Evolutionary conservation across 2,797 vertebrate species (phyloP).

Genomic region (Diceros bicornis): DNA sequence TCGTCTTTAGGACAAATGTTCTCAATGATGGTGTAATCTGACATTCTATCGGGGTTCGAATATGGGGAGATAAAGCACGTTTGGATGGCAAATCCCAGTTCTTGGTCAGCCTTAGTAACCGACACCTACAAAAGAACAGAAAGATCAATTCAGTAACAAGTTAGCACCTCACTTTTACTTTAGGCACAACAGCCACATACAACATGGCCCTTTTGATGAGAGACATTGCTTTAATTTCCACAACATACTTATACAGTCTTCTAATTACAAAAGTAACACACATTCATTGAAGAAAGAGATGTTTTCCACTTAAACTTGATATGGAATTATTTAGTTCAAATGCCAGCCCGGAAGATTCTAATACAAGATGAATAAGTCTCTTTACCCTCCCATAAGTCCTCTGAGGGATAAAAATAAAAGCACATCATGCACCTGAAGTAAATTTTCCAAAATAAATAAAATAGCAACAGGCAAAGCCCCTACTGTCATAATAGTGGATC

Average conservation of each 20-base stretch:
- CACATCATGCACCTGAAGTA: not conserved
- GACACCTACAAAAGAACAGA: constrained; percentile 91
- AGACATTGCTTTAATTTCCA: not conserved
- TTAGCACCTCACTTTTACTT: not conserved
- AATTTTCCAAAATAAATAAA: constrained; percentile 76
- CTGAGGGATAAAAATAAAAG: constrained; percentile 67
- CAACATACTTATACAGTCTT: not conserved
- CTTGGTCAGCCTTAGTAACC: constrained; percentile 92
- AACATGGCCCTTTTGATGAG: not conserved
- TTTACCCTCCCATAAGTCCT: not conserved
- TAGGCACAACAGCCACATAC: not conserved
- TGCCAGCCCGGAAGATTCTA: constrained; percentile 50
- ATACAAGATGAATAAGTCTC: constrained; percentile 39
- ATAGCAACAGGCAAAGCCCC: not conserved
- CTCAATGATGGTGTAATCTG: constrained; percentile 95
- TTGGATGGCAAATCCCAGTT: constrained; percentile 95
- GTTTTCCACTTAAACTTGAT: constrained; percentile 52
- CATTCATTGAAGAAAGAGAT: not conserved
- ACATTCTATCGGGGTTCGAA: constrained; percentile 90
- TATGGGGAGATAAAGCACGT: constrained; percentile 94
- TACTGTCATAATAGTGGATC: not conserved
- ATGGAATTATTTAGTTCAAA: constrained; percentile 33
- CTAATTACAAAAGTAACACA: not conserved
- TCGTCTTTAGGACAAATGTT: constrained; percentile 97
- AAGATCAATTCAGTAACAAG: constrained; percentile 66